Percentiles rank a stretch among this genome's conserved stretches.
Evolutionary conservation across 2,113 vertebrate species (phyloP).

Genomic region (Raja brachyura): DNA sequence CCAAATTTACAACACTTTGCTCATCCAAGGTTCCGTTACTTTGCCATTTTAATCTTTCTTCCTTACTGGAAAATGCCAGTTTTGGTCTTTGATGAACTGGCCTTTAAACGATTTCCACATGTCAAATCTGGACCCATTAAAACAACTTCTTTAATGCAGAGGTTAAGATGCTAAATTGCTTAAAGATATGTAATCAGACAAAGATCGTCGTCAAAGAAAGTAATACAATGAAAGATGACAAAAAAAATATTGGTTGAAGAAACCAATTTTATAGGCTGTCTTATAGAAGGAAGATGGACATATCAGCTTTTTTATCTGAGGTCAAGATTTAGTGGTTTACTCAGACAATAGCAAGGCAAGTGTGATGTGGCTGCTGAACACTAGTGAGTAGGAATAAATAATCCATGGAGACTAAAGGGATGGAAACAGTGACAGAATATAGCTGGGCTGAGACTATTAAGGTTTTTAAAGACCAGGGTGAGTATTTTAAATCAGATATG

Average conservation of each 20-base stretch:
- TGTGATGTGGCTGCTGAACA: neutral
- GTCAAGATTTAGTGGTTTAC: neutral
- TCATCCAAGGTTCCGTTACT: too few species aligned
- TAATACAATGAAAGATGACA: neutral
- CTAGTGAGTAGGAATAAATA: neutral
- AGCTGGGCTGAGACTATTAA: neutral
- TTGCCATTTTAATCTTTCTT: too few species aligned
- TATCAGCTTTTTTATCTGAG: neutral
- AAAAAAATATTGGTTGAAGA: neutral
- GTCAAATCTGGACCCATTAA: too few species aligned
- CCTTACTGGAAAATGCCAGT: too few species aligned
- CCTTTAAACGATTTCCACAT: too few species aligned
- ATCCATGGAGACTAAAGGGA: neutral
- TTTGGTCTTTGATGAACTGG: too few species aligned
- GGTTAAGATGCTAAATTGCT: neutral
- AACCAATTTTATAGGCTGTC: neutral
- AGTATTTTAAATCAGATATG: neutral
- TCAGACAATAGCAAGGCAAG: neutral
- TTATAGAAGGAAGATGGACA: neutral
- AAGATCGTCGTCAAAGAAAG: neutral
- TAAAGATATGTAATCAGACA: neutral
- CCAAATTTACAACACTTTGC: too few species aligned
- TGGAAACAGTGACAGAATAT: neutral
- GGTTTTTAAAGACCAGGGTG: neutral
- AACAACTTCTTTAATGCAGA: neutral